Base-by-base conservation (phyloP, 2,113 vertebrate genomes). In the Mustela nigripes region DNA sequence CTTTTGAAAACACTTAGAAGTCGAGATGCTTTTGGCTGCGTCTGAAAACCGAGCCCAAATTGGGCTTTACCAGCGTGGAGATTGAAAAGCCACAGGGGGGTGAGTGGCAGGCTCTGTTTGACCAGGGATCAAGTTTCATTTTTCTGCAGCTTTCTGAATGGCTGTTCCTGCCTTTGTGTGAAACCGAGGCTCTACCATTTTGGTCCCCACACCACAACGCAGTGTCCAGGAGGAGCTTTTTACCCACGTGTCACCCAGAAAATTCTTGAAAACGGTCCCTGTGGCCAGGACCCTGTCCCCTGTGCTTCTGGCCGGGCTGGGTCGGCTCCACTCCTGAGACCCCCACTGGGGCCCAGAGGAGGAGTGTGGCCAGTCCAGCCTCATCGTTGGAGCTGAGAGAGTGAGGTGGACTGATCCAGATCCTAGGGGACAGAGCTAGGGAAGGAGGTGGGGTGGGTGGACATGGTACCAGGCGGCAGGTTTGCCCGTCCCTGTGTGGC, bases 121-220 rank as follows among this genome's bases (percentile, higher is more conserved):
- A 28, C 31, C 28, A 33, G 21, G 19, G 36, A 9, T 31, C 79
- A 4, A 3, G 39, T n/a, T 50, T 22, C 3, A 0, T 33, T n/a
- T 71, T 33, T 28, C 65, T 28, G 31, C 28, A 6, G 26, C 5
- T 7, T 11, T n/a, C 36, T 24, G 31, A 7, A 4, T 9, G 24
- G 14, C 21, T 18, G 24, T 48, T 53, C 33, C 65, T 1, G 1
- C 42, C 45, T 8, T 5, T 5, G 26, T 24, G 42, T 87, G 67
- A n/a, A 15, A 28, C 19, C 53, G 53, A 19, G 15, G 39, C 56
- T 9, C 19, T 4, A 31, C 71, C 3, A 12, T 7, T 45, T 53
- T 22, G 39, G 73, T 9, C 2, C 0, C 58, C 10, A 0, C 1
- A 0, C 58, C 12, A 0, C 15, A 3, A 19, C 10, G 15, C 1